Evolutionary conservation across 2,888 invertebrate genomes (phyloP), one percentile per base, ranked within the genome.

Genomic region (Pristionchus entomophagus): DNA sequence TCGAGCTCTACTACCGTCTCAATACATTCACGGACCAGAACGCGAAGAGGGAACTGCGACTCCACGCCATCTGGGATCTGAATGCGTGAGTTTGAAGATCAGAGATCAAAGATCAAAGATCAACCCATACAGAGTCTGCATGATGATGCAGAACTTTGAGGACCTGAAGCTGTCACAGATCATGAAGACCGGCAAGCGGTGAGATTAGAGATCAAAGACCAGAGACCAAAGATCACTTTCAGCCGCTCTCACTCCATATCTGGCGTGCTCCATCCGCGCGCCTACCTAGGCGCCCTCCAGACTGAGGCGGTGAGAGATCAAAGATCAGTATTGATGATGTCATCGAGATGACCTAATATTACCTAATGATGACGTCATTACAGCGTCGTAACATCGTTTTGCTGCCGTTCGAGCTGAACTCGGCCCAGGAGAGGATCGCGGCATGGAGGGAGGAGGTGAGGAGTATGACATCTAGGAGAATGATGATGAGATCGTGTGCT

Each of bases 1-100:
- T 80, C 51, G 78, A 80, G 78, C 49, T 80, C 51, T 80, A 51
- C 51, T 53, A 80, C n/a, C 78, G 78, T 32, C 49, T 80, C 51
- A 80, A 80, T 22, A 22, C 26, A 19, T 80, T 51, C 51, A 80
- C 78, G 0, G 51, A 80, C n/a, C 78, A 80, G 26, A 49, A 80
- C 22, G 51, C 78, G 35, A 80, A 80, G 51, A 49, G 51, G 32
- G 78, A 51, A 29, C 19, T 35, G 32, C 10, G 49, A 51, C 49
- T 80, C 17, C 49, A 51, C 32, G 78, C 51, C 10, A 49, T 80
- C 38, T 80, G 78, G 78, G 78, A 80, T 51, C 51, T 80, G 78
- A 80, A 80, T 22, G 78, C 78, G 78, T 80, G 51, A 51, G 78
- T 51, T 12, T 17, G 51, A 14, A 62, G 32, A 32, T 32, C 65